phyloP scores from a whole-genome alignment of 2,113 vertebrate species.

The Oxygymnocypris stewartii region DNA sequence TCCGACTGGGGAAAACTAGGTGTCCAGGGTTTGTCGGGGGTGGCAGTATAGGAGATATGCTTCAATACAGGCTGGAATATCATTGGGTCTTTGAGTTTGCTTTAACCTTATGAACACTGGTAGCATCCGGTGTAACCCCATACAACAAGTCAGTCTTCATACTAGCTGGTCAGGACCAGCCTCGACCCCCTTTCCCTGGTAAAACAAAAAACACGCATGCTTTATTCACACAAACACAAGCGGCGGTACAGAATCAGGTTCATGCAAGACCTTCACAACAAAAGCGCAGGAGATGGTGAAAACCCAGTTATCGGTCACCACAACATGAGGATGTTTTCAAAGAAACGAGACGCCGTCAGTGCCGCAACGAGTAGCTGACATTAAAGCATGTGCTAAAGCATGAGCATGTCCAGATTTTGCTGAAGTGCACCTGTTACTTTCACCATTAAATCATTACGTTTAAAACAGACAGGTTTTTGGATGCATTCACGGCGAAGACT shows the following conservation, averaged over 20 bases:
- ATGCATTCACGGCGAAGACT: neutral
- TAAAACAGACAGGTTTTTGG: too few species aligned
- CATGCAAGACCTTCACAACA: constrained; percentile 6
- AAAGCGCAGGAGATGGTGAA: neutral
- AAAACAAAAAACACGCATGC: constrained; percentile 76
- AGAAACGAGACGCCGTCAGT: neutral
- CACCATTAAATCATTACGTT: neutral
- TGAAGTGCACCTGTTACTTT: neutral
- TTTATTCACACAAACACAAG: neutral
- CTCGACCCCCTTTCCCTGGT: constrained; percentile 99
- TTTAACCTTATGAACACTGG: constrained; percentile 95
- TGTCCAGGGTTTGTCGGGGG: constrained; percentile 54
- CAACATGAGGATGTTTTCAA: neutral
- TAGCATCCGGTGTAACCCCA: constrained; percentile 99
- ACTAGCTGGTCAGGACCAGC: constrained; percentile 99
- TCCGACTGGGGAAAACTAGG: constrained; percentile 48
- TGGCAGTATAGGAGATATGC: constrained; percentile 81
- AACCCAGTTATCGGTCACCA: neutral
- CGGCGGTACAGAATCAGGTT: neutral
- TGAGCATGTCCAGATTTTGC: neutral
- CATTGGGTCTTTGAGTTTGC: constrained; percentile 82
- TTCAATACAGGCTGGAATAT: constrained; percentile 90
- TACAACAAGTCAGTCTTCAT: constrained; percentile 99
- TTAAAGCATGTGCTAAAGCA: neutral
- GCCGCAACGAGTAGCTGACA: neutral